phyloP scores from a whole-genome alignment of 2,888 invertebrate genomes.

The Zhuqinia jingwanae region DNA sequence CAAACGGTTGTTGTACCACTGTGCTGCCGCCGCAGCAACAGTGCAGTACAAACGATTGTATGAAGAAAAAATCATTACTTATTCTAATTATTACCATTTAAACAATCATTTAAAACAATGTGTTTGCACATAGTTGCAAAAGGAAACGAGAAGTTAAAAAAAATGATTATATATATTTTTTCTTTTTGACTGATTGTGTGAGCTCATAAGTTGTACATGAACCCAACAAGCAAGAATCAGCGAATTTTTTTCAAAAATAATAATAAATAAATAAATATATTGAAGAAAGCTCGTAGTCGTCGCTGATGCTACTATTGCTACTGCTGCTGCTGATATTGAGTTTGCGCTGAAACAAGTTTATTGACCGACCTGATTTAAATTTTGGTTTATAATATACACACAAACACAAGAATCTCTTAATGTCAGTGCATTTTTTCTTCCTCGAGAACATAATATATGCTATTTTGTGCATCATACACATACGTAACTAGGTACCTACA shows the following conservation, averaged over 20 bases:
- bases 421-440: conserved; percentile 47
- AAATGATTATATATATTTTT: conserved; percentile 28
- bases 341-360: conserved; percentile 70
- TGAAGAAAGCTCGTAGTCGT: conserved; percentile 39
- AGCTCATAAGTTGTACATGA: conserved; percentile 17
- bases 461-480: conserved; percentile 3
- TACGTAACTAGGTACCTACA: no score
- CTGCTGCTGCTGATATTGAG: no score
- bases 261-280: no score
- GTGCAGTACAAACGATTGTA: conserved; percentile 49
- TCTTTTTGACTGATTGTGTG: background rate
- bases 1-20: background rate
- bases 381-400: conserved; percentile 47
- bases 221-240: conserved; percentile 46
- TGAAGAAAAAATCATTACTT: conserved; percentile 44
- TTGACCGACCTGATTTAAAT: conserved; percentile 78
- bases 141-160: conserved; percentile 36
- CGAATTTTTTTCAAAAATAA: no score
- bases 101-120: conserved; percentile 35
- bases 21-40: no score
- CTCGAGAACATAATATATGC: conserved; percentile 1
- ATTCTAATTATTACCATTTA: conserved; percentile 50
- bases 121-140: conserved; percentile 28
- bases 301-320: no score
- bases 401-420: conserved; percentile 38